These are phyloP conservation scores for Micoletzkya japonica DNA, from an alignment of 2,888 invertebrate species.

Conservation along the genomic window DNA sequence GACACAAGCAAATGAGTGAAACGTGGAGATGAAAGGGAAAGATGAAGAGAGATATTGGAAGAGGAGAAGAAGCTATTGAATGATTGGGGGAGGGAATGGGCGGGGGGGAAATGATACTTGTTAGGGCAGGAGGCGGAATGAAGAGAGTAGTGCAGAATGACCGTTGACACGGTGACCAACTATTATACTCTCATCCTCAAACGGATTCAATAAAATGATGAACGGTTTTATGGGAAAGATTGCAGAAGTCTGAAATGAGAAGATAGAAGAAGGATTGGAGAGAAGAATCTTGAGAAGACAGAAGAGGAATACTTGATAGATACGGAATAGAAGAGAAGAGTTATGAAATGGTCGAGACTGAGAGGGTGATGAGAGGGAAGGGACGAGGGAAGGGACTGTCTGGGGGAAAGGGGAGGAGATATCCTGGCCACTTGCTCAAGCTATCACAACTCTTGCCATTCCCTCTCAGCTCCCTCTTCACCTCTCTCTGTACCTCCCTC, in stretches of 20 bases:
- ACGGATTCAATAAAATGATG: too few species aligned
- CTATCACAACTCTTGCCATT: background rate
- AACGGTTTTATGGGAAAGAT: too few species aligned
- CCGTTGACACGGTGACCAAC: too few species aligned
- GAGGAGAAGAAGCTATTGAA: background rate
- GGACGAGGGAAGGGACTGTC: background rate
- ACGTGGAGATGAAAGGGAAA: background rate
- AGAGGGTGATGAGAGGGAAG: background rate
- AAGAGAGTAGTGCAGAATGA: background rate
- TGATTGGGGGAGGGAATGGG: background rate
- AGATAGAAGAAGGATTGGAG: too few species aligned
- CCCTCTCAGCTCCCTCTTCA: background rate
- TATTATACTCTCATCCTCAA: too few species aligned
- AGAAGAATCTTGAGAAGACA: too few species aligned
- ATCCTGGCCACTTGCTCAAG: background rate
- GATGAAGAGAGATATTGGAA: background rate
- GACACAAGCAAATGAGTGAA: conserved; percentile 7
- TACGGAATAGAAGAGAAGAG: background rate
- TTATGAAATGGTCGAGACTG: background rate
- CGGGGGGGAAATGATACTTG: too few species aligned
- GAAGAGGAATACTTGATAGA: conserved; percentile 18
- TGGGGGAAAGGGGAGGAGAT: background rate
- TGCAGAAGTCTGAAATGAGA: background rate
- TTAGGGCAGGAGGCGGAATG: too few species aligned
- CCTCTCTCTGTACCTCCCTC: background rate